These are phyloP conservation scores for Siderastrea siderea DNA, from an alignment of 92 coral and sea anemone species.

Conservation along the genomic window DNA sequence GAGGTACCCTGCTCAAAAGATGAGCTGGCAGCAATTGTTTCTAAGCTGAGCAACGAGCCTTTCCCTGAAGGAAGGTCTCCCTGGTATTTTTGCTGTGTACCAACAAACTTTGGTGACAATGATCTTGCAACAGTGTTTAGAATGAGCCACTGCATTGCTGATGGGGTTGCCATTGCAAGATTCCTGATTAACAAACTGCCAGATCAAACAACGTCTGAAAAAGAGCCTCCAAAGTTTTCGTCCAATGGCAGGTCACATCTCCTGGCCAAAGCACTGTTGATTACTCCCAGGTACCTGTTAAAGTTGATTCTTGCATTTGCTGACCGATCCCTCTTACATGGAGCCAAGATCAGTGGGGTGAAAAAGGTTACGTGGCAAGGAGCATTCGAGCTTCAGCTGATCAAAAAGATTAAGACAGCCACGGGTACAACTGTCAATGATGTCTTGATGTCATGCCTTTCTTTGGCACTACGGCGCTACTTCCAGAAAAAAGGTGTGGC, in stretches of 20 bases:
- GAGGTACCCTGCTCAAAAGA: constrained; percentile 77
- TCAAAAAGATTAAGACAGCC: constrained; percentile 81
- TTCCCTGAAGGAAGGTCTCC: constrained; percentile 77
- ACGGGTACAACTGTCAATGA: constrained; percentile 97
- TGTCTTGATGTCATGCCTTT: constrained; percentile 88
- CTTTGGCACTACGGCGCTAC: constrained; percentile 82
- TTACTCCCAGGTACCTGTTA: constrained; percentile 55
- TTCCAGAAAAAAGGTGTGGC: constrained; percentile 79
- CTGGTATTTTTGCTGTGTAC: constrained; percentile 83
- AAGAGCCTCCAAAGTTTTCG: constrained; percentile 71
- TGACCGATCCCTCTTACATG: constrained; percentile 86
- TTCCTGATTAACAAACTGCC: constrained; percentile 74
- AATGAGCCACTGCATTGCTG: constrained; percentile 85
- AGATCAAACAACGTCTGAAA: constrained; percentile 65
- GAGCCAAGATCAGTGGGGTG: constrained; percentile 77
- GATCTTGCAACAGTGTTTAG: constrained; percentile 67
- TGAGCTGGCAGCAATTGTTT: constrained; percentile 81
- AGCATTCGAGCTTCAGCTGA: constrained; percentile 71
- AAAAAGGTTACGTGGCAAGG: constrained; percentile 88
- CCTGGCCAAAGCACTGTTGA: constrained; percentile 71
- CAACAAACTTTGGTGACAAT: constrained; percentile 73
- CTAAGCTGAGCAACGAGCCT: constrained; percentile 69
- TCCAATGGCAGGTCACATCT: constrained; percentile 51
- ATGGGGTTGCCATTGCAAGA: constrained; percentile 84
- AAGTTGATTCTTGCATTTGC: constrained; percentile 42